Evolutionary conservation across 2,797 vertebrate genomes (phyloP), one percentile per base, ranked within the genome.

Genomic region (Clarias fuscus): DNA sequence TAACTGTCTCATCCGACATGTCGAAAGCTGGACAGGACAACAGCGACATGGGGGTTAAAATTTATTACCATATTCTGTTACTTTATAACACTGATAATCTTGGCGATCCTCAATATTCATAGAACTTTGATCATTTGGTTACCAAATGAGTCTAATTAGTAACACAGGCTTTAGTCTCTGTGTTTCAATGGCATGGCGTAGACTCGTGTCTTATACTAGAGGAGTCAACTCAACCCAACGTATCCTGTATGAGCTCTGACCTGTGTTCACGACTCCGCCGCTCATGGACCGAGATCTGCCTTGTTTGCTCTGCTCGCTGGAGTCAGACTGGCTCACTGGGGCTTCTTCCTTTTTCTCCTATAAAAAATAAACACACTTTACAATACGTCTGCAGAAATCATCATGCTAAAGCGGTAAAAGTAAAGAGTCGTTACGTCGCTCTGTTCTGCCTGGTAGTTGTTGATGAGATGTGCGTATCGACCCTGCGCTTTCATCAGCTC

Each of bases 381-480:
- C 22, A 5, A 2, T 20, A 70, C n/a, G 37, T 24, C 18, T 59
- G 30, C 24, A 84, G 43, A 84, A 78, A 88, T 75, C 11, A 30
- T n/a, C 27, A 4, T 1, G 14, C 20, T 37, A 37, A 48, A 14
- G 6, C 2, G 62, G 17, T n/a, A n/a, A 24, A 72, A 62, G 40
- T 10, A 68, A n/a, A 70, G 73, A 7, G 14, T n/a, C 24, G 4
- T 89, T 92, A 97, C 96, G 65, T 94, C 89, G 84, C 93, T 90
- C 20, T 95, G 91, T 56, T 96, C 87, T 65, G 89, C 72, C 79
- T 93, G 91, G 87, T 95, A 95, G 84, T 91, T 96, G 67, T 86
- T 92, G 86, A 97, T 94, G 73, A 97, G 94, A 33, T 95, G 94
- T 73, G 96, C 92, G 0, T 97, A 97, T 86, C 81, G 90, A 70